Conservation (phyloP, 2,797 vertebrate genomes). For the Trachops cirrhosus region DNA sequence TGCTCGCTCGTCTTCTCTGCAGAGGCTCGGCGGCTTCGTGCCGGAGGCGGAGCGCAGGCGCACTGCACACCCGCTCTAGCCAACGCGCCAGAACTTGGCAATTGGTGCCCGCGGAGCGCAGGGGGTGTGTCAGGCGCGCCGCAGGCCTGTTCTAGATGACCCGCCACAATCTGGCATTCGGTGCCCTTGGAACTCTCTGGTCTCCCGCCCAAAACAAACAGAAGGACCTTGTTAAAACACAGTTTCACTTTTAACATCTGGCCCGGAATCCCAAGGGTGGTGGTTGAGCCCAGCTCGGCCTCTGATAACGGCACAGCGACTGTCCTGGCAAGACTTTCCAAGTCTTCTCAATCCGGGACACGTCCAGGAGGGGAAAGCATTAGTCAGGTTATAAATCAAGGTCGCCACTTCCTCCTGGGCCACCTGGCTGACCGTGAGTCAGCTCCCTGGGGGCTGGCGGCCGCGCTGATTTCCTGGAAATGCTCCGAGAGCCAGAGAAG, state of each 20-base stretch:
- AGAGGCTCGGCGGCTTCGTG: too few species aligned
- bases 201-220: not conserved
- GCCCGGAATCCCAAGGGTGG: not conserved
- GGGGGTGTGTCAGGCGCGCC: not conserved
- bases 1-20: accelerated
- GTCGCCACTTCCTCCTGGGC: not conserved
- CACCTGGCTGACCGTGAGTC: accelerated
- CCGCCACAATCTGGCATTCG: accelerated
- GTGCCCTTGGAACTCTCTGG: not conserved
- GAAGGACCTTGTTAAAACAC: not conserved
- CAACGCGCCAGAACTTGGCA: accelerated
- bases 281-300: accelerated
- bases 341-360: not conserved
- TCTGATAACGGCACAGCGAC: accelerated
- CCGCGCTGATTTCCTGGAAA: too few species aligned
- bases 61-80: not conserved
- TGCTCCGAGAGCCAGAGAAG: not conserved
- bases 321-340: not conserved
- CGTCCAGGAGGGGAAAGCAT: not conserved
- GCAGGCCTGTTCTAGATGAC: not conserved
- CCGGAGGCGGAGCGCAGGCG: not conserved
- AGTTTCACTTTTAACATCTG: not conserved
- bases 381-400: not conserved
- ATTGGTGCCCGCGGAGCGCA: not conserved
- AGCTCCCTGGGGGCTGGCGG: too few species aligned